Evolutionary conservation across 2,888 invertebrate species (phyloP).

Genomic region (Plagiodera versicolora): DNA sequence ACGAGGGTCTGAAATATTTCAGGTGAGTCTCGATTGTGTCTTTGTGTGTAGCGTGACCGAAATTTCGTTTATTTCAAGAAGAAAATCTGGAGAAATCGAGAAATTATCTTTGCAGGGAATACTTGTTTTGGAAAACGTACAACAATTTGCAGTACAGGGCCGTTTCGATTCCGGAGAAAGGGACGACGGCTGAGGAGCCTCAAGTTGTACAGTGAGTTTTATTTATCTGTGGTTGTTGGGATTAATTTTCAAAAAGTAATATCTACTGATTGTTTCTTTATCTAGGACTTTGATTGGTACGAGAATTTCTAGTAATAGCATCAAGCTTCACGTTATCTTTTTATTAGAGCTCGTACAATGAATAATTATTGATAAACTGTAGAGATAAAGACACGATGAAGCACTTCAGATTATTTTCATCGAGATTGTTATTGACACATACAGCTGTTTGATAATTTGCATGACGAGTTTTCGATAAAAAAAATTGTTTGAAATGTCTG

Average conservation of each 20-base stretch:
- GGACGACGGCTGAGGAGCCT: slow-evolving; percentile 67
- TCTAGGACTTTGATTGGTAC: no score
- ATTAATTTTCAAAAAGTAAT: no score
- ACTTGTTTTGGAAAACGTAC: slow-evolving; percentile 85
- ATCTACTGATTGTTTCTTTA: no score
- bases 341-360: not conserved
- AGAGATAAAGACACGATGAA: no score
- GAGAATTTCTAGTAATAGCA: no score
- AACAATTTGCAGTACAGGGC: slow-evolving; percentile 83
- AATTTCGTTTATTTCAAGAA: slow-evolving; percentile 18
- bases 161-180: slow-evolving; percentile 75
- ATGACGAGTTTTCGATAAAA: no score
- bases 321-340: not conserved
- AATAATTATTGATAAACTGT: no score
- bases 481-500: no score
- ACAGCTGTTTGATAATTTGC: no score
- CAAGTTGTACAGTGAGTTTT: slow-evolving; percentile 77
- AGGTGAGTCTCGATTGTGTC: slow-evolving; percentile 52
- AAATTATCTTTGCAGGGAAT: slow-evolving; percentile 63
- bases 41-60: not conserved
- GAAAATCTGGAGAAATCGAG: slow-evolving; percentile 4
- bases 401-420: no score
- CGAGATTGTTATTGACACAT: no score
- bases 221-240: no score
- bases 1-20: slow-evolving; percentile 94